These are phyloP conservation scores for Callinectes sapidus DNA, from an alignment of 2,888 invertebrate species.

Conservation along the genomic window DNA sequence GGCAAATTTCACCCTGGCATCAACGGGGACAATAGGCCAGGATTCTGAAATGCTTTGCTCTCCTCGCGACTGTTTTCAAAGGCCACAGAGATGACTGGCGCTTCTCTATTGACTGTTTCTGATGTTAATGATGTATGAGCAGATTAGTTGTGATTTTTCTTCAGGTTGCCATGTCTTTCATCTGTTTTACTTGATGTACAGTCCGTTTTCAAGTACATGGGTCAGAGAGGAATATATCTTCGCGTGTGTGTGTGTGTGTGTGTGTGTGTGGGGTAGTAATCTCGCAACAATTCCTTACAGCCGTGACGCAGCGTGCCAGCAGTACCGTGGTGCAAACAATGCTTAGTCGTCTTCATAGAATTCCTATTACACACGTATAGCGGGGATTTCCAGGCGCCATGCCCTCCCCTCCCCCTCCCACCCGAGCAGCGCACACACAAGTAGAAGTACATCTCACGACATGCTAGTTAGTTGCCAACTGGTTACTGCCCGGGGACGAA, in stretches of 20 bases:
- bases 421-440: neutral
- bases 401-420: neutral
- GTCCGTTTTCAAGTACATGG: too few relatives aligned
- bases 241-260: neutral
- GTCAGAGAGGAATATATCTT: neutral
- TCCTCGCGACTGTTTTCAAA: too few relatives aligned
- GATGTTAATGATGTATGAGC: neutral
- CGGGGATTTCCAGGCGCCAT: neutral
- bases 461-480: neutral
- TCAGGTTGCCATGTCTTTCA: too few relatives aligned
- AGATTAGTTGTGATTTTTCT: neutral
- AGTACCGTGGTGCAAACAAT: slow-evolving; percentile 8
- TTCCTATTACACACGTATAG: neutral
- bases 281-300: neutral
- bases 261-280: neutral
- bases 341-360: neutral
- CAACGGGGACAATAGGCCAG: too few relatives aligned
- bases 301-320: neutral
- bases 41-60: too few relatives aligned
- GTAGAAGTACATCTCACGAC: neutral
- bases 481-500: too few relatives aligned
- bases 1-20: too few relatives aligned
- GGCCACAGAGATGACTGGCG: too few relatives aligned
- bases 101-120: too few relatives aligned
- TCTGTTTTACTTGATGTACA: too few relatives aligned